Evolutionary conservation across 2,888 invertebrate species (phyloP).

Genomic region (Eupeodes luniger): DNA sequence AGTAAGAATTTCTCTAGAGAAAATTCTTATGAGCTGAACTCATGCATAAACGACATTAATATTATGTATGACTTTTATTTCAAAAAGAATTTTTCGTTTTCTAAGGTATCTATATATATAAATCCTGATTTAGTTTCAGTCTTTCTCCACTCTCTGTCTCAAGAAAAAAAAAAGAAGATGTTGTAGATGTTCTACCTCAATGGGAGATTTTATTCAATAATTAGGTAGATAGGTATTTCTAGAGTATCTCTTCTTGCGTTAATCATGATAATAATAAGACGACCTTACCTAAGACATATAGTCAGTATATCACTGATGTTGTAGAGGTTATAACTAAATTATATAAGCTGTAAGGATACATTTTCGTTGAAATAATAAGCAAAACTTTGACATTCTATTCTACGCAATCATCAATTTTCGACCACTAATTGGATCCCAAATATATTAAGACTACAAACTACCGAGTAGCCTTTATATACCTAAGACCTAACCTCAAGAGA

Average conservation of each 20-base stretch:
- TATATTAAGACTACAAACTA: not conserved
- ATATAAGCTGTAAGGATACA: not conserved
- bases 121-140: not conserved
- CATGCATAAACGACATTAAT: not conserved
- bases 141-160: not conserved
- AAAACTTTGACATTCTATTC: conserved; percentile 37
- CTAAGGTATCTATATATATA: too few relatives aligned
- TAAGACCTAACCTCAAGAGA: not conserved
- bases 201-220: conserved; percentile 8
- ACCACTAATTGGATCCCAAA: conserved; percentile 56
- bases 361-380: conserved; percentile 34
- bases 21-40: not conserved
- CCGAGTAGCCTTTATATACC: too few relatives aligned
- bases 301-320: not conserved
- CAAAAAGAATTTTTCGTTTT: not conserved
- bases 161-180: too few relatives aligned
- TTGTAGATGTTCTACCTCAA: not conserved
- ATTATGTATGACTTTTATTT: not conserved
- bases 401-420: conserved; percentile 26
- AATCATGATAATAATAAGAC: not conserved
- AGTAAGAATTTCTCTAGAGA: not conserved
- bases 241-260: not conserved
- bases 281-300: not conserved
- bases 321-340: not conserved
- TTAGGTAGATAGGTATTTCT: not conserved